Conservation (phyloP, 2,888 invertebrate genomes). For the Pherbina coryleti region DNA sequence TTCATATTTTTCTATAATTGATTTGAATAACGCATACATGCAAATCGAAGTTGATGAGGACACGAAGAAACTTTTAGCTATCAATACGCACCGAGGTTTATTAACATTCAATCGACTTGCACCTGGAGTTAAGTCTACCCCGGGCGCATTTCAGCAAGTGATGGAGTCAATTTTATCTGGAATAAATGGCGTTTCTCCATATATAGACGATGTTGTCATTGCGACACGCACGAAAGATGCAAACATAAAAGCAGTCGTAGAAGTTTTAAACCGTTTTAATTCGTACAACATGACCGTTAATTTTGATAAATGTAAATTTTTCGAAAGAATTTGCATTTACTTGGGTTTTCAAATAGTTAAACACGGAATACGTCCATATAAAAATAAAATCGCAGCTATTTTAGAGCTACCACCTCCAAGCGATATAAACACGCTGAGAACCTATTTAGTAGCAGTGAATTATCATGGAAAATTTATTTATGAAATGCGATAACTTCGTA, state of each 20-base stretch:
- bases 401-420: background rate
- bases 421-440: background rate
- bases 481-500: too few species aligned
- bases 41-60: slow-evolving; percentile 43
- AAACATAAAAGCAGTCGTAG: background rate
- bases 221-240: background rate
- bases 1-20: slow-evolving; percentile 36
- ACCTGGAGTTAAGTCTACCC: slow-evolving; percentile 26
- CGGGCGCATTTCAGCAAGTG: too few species aligned
- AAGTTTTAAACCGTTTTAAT: background rate
- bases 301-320: background rate
- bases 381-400: too few species aligned
- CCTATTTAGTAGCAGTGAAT: background rate
- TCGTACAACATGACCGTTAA: background rate
- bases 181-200: background rate
- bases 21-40: slow-evolving; percentile 45
- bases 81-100: slow-evolving; percentile 40
- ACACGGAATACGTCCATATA: background rate
- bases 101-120: slow-evolving; percentile 43
- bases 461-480: background rate
- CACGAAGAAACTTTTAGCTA: background rate
- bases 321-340: background rate
- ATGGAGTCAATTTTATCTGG: background rate
- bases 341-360: background rate
- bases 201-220: background rate